These are phyloP conservation scores for Drosophila sproati DNA, from an alignment of 1,140 invertebrate species.

Conservation along the genomic window DNA sequence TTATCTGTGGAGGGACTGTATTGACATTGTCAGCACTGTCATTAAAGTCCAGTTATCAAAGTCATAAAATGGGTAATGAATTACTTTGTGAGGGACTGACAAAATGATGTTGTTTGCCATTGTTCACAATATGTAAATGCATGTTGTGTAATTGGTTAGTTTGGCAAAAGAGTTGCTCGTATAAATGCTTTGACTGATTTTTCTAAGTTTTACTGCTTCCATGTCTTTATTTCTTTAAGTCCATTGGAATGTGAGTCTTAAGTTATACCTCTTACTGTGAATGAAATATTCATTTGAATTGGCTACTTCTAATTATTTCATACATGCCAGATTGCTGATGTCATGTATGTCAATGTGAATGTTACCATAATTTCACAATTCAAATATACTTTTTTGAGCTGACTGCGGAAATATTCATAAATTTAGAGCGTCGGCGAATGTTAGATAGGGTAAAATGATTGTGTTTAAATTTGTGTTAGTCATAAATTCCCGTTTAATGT, in stretches of 20 bases:
- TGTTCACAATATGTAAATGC: not conserved
- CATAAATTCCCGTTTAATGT: slow-evolving; percentile 47
- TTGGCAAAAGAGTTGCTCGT: no score
- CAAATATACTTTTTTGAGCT: slow-evolving; percentile 1
- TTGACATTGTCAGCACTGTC: slow-evolving; percentile 45
- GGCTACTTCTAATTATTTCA: no score
- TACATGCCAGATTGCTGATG: not conserved
- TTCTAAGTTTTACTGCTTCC: no score
- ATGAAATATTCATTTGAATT: no score
- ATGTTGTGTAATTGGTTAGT: not conserved
- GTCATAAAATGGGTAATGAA: slow-evolving; percentile 25
- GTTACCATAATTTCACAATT: not conserved
- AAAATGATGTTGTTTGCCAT: slow-evolving; percentile 8
- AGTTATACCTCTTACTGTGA: no score
- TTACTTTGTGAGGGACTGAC: slow-evolving; percentile 3
- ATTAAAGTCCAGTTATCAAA: slow-evolving; percentile 41
- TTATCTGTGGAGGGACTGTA: slow-evolving; percentile 8
- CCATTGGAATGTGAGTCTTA: no score
- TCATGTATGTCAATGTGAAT: slow-evolving; percentile 1
- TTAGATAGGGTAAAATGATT: slow-evolving; percentile 5
- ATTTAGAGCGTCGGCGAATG: slow-evolving; percentile 24
- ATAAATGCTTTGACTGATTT: no score
- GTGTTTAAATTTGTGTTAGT: slow-evolving; percentile 21
- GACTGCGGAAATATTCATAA: slow-evolving; percentile 23
- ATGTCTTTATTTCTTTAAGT: no score